Conservation (phyloP, 2,113 vertebrate species). For the Nyctereutes procyonoides region DNA sequence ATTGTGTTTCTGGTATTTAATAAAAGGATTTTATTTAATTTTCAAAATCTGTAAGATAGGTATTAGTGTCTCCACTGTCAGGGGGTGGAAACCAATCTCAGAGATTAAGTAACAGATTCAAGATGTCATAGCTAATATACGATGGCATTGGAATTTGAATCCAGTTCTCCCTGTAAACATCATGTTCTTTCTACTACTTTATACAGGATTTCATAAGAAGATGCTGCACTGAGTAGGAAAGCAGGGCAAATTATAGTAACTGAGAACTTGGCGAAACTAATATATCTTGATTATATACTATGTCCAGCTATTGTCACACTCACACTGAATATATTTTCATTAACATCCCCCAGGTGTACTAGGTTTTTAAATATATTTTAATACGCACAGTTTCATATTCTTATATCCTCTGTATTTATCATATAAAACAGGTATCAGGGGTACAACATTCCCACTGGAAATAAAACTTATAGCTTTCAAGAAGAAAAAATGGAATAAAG, state of each 20-base stretch:
- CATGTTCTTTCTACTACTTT: neutral
- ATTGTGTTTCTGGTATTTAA: neutral
- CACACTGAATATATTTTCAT: neutral
- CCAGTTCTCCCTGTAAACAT: neutral
- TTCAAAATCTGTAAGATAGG: conserved; percentile 3
- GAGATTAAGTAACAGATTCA: neutral
- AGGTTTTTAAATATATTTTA: neutral
- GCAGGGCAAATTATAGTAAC: neutral
- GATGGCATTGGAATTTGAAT: neutral
- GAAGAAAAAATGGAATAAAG: neutral
- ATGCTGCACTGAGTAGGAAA: neutral
- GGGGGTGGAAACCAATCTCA: neutral
- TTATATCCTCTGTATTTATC: neutral
- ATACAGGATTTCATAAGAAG: neutral
- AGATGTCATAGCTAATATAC: neutral
- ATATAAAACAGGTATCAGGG: neutral
- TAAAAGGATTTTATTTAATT: neutral
- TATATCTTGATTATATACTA: neutral
- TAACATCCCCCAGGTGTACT: neutral
- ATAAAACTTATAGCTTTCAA: conserved; percentile 2
- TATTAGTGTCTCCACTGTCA: neutral
- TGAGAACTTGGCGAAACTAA: neutral
- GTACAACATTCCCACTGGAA: neutral
- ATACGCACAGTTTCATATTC: neutral
- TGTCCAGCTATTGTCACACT: neutral